Evolutionary conservation across 2,888 invertebrate species (phyloP), one percentile per base, ranked within the genome.

Genomic region (Nomada ferruginata): DNA sequence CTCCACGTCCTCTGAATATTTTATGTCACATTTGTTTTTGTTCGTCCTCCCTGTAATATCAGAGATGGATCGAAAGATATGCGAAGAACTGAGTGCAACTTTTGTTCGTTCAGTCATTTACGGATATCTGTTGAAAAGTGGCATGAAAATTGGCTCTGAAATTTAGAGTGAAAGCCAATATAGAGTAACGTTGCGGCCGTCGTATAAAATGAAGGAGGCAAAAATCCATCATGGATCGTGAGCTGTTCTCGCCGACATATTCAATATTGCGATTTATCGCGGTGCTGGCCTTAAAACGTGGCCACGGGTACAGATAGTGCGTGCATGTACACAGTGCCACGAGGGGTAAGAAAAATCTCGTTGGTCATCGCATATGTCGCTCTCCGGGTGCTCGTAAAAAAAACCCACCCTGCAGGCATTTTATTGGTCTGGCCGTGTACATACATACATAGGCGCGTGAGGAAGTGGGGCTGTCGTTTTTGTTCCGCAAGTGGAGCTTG

Each of bases 241-340:
- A 0, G 15, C 47, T 26, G 20, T 66, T 53, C n/a, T 11, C n/a
- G 29, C 9, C 53, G 63, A 52, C 52, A 18, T 70, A 61, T 74
- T 82, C 79, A 74, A 74, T 79, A 75, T 70, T 29, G 66, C 60
- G 74, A 75, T 79, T 66, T 66, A 79, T 64, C 53, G 53, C 11
- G 23, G 20, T 23, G 23, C 18, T 23, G 7, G n/a, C 55, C 57
- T 66, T 68, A 59, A 75, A 82, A 63, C 69, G 36, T 18, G 42
- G 36, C 15, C n/a, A 26, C 26, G 26, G 26, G 2, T 2, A 26
- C 47, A n/a, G 63, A 18, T 50, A 26, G 23, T 23, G 42, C 52
- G 65, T 4, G 57, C 11, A 36, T 10, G 52, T 5, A 13, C 5
- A 11, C 13, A 7, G 47, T 20, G 20, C 10, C 53, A 13, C 3